These are phyloP conservation scores for Mesorhabditis spiculigera DNA, from an alignment of 2,888 invertebrate species.

Conservation along the genomic window DNA sequence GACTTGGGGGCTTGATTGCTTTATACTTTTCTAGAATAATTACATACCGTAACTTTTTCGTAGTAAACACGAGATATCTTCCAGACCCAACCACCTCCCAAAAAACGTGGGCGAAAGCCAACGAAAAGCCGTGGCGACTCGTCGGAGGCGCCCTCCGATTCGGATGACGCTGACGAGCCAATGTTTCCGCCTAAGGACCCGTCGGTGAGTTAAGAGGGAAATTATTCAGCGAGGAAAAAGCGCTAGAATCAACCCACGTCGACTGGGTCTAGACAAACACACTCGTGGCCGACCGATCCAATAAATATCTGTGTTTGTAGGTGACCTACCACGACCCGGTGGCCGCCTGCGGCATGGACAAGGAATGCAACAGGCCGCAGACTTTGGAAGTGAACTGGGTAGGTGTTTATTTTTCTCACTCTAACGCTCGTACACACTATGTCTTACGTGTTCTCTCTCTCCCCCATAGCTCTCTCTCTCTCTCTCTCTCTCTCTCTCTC, in stretches of 20 bases:
- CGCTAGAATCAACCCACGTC: not conserved
- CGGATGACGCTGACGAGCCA: not conserved
- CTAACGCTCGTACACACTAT: too few species aligned
- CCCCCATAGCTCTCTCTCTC: too few species aligned
- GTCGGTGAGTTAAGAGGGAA: not conserved
- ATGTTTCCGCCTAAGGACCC: not conserved
- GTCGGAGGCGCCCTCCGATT: not conserved
- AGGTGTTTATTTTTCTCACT: too few species aligned
- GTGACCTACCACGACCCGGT: conserved; percentile 9
- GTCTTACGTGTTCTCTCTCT: too few species aligned
- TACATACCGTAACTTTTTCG: too few species aligned
- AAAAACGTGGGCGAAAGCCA: not conserved
- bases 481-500: not conserved
- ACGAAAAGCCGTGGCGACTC: not conserved
- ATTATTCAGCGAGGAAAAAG: not conserved
- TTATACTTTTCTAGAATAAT: too few species aligned
- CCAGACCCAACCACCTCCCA: not conserved
- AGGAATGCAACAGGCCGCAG: conserved; percentile 21
- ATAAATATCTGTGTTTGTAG: not conserved
- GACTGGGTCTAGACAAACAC: too few species aligned
- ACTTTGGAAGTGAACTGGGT: conserved; percentile 28
- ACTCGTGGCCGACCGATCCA: too few species aligned
- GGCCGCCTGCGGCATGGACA: not conserved
- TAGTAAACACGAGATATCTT: not conserved
- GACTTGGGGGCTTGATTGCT: too few species aligned